These are phyloP conservation scores for Synergus gifuensis DNA, from an alignment of 2,888 invertebrate genomes.

Conservation along the genomic window DNA sequence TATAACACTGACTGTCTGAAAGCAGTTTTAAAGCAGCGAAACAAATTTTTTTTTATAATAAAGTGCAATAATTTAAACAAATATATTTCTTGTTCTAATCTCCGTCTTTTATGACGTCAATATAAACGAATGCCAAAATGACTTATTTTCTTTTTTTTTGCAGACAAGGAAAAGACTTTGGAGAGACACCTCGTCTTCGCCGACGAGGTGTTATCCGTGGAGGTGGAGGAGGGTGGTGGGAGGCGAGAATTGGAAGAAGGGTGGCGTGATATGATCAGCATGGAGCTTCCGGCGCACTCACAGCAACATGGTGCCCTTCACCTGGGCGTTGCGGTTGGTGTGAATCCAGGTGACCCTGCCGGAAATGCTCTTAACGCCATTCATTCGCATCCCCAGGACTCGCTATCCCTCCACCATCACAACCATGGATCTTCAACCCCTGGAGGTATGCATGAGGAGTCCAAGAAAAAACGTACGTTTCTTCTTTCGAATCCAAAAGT, in stretches of 20 bases:
- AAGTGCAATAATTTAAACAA: no score
- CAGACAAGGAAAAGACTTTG: slow-evolving; percentile 51
- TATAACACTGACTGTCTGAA: no score
- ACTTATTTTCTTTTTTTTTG: neutral
- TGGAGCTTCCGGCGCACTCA: slow-evolving; percentile 75
- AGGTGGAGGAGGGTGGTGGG: slow-evolving; percentile 66
- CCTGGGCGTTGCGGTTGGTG: slow-evolving; percentile 68
- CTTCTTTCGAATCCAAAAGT: slow-evolving; percentile 68
- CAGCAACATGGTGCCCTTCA: slow-evolving; percentile 74
- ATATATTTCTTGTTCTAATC: no score
- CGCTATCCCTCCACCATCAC: slow-evolving; percentile 73
- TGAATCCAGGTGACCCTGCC: slow-evolving; percentile 72
- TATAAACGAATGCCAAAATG: neutral
- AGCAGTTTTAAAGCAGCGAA: no score
- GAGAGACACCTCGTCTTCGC: slow-evolving; percentile 66
- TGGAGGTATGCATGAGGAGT: slow-evolving; percentile 76
- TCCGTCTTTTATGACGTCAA: neutral
- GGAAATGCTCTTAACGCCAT: slow-evolving; percentile 71
- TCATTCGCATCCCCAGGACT: slow-evolving; percentile 74
- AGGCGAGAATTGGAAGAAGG: slow-evolving; percentile 67
- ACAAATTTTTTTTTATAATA: no score
- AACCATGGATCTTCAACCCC: slow-evolving; percentile 69
- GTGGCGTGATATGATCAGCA: slow-evolving; percentile 76
- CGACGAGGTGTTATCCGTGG: slow-evolving; percentile 67
- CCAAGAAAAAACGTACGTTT: slow-evolving; percentile 77